Evolutionary conservation across 2,797 vertebrate species (phyloP), one percentile per base, ranked within the genome.

Genomic region (Parotocinclus haroldoi): DNA sequence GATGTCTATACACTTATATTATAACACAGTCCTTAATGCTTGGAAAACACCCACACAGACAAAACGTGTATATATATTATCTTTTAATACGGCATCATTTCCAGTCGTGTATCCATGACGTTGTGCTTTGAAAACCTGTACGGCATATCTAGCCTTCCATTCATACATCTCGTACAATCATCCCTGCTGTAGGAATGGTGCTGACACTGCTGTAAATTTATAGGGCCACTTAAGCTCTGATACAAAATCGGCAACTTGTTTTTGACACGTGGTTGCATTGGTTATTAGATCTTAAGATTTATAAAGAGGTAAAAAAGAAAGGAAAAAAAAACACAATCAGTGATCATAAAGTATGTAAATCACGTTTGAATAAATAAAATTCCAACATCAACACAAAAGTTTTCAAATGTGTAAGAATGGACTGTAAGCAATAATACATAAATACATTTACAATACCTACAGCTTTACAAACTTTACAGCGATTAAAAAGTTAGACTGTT

Each of bases 361-460:
- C 42, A 76, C 50, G 45, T 83, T 67, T 72, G 68, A 76, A 77
- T 80, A 84, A 80, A 83, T 78, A 76, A 78, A 75, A 77, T 73
- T 67, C 49, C 63, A 38, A 80, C 83, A n/a, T 83, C 79, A 84
- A 73, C 14, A 46, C 71, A 50, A 46, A 71, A 51, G 78, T 76
- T 71, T 79, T 73, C 71, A 80, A 82, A 82, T 67, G 65, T 72
- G 71, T 52, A 46, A 78, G 67, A 76, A 71, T 76, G 78, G 76
- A 86, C 82, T 75, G 82, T 80, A 58, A 58, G 71, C 57, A 75
- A 85, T 77, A 80, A 71, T 81, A 87, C 85, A 90, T 90, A 92
- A 91, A 90, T 91, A 91, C 85, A 87, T 86, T 86, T 88, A 91
- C 86, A 89, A 82, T 86, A 85, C 81, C 80, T 78, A 86, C 82